phyloP scores from a whole-genome alignment of 1,140 invertebrate genomes.

The Wasmannia auropunctata region DNA sequence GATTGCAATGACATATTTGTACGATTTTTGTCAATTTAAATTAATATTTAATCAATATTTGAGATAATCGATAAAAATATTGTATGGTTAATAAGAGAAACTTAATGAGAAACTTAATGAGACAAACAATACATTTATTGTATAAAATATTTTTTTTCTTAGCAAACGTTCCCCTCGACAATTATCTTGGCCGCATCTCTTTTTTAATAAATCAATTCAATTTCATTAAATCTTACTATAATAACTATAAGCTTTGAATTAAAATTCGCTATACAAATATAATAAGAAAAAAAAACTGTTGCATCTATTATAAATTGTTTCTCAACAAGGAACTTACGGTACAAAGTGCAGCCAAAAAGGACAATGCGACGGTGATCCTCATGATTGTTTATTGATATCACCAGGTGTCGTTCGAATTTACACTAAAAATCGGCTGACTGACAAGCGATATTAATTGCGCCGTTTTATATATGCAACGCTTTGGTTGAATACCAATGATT shows the following conservation, averaged over 20 bases:
- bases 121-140: too few species aligned
- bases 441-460: slow-evolving; percentile 2
- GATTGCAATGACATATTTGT: not conserved
- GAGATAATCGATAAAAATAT: not conserved
- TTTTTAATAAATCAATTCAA: not conserved
- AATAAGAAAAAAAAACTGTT: not conserved
- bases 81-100: not conserved
- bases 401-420: not conserved
- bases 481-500: slow-evolving; percentile 20
- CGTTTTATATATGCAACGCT: slow-evolving; percentile 36
- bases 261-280: not conserved
- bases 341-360: slow-evolving; percentile 13
- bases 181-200: not conserved
- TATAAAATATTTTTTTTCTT: too few species aligned
- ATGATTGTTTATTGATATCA: not conserved
- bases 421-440: slow-evolving; percentile 1
- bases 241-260: not conserved
- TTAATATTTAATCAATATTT: not conserved
- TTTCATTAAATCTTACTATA: not conserved
- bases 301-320: not conserved
- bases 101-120: too few species aligned
- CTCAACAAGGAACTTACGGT: slow-evolving; percentile 21
- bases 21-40: not conserved
- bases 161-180: too few species aligned
- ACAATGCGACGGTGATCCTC: slow-evolving; percentile 3